A percentile compares a stretch with the other conserved stretches of the same genome.
phyloP scores from a whole-genome alignment of 2,797 vertebrate genomes.

The Ctenopoma multispine region DNA sequence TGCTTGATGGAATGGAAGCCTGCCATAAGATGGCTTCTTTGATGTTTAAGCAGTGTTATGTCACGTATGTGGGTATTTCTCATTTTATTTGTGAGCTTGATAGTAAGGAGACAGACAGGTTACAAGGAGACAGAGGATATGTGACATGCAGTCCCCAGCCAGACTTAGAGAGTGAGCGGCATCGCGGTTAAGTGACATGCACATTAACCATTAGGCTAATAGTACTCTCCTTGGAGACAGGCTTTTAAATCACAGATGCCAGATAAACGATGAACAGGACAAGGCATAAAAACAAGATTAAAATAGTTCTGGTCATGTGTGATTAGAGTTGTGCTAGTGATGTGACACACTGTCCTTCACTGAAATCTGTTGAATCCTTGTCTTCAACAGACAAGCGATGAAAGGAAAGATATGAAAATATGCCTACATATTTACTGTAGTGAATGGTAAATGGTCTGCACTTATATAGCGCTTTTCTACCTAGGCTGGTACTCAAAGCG shows the following conservation, averaged over 20 bases:
- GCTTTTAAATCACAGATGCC: not conserved
- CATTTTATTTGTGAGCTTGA: no score
- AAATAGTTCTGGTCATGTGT: not conserved
- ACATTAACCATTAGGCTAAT: no score
- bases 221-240: not conserved
- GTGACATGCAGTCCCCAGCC: no score
- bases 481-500: no score
- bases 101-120: no score
- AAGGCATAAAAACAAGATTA: not conserved
- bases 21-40: not conserved
- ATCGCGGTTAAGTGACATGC: no score
- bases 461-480: no score
- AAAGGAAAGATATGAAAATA: not conserved
- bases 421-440: no score
- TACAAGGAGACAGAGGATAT: no score
- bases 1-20: conserved; percentile 9
- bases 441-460: no score
- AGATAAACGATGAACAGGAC: not conserved
- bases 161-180: no score
- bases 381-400: not conserved
- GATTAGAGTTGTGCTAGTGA: not conserved
- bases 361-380: not conserved
- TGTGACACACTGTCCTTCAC: not conserved
- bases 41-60: not conserved
- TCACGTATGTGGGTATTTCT: not conserved